Evolutionary conservation across 2,888 invertebrate species (phyloP).

Genomic region (Azorinus chamasolen): DNA sequence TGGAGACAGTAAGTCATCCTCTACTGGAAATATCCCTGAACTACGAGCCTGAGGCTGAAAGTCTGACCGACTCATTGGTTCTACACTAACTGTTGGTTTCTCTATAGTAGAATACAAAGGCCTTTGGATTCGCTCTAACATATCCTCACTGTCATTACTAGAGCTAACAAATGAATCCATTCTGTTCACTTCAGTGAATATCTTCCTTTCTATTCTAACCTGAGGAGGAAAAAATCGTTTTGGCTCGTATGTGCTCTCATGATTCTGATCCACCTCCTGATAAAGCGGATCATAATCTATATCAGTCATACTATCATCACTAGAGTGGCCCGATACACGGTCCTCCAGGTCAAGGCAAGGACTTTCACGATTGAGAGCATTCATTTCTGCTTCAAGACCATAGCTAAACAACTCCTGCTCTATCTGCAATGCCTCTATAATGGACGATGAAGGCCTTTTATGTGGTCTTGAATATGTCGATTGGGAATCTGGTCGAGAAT

Average conservation of each 20-base stretch:
- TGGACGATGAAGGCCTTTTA: slow-evolving; percentile 75
- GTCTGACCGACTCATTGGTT: slow-evolving; percentile 57
- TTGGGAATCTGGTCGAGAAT: slow-evolving; percentile 61
- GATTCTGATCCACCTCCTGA: slow-evolving; percentile 82
- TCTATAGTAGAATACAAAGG: slow-evolving; percentile 42
- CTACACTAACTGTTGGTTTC: slow-evolving; percentile 57
- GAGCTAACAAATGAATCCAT: slow-evolving; percentile 82
- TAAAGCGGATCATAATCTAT: slow-evolving; percentile 78
- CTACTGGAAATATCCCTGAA: slow-evolving; percentile 36
- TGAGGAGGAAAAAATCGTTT: slow-evolving; percentile 77
- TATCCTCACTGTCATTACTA: slow-evolving; percentile 80
- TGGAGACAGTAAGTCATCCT: slow-evolving; percentile 45
- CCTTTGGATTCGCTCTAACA: slow-evolving; percentile 57
- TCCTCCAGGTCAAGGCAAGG: slow-evolving; percentile 41
- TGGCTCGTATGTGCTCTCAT: slow-evolving; percentile 82
- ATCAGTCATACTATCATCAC: slow-evolving; percentile 76
- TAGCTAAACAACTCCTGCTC: slow-evolving; percentile 58
- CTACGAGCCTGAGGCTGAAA: slow-evolving; percentile 48
- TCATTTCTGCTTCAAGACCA: slow-evolving; percentile 19
- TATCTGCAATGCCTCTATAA: slow-evolving; percentile 73
- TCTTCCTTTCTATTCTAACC: slow-evolving; percentile 84
- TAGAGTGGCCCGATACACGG: slow-evolving; percentile 64
- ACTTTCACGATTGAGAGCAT: slow-evolving; percentile 44
- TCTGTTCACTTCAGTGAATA: slow-evolving; percentile 73
- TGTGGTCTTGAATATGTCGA: slow-evolving; percentile 72